Conservation (phyloP, 2,113 vertebrate genomes). For the Daubentonia madagascariensis region DNA sequence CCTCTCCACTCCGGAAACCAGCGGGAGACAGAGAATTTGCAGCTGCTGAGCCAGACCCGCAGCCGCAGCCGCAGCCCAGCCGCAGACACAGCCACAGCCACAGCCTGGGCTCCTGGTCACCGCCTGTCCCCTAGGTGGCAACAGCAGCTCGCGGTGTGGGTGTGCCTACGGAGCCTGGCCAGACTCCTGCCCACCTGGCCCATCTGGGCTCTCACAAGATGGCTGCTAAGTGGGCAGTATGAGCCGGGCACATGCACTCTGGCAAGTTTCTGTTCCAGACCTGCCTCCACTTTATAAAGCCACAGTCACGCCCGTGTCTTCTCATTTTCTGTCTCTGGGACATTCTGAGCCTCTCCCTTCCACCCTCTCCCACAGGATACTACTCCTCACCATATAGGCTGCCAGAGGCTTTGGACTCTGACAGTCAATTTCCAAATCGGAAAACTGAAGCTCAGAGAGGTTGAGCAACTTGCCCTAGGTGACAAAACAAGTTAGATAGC, state of each 20-base stretch:
- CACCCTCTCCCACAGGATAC: background rate
- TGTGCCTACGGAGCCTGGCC: background rate
- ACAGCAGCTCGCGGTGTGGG: constrained; percentile 19
- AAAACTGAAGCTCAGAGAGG: background rate
- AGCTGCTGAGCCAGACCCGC: background rate
- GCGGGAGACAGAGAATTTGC: constrained; percentile 55
- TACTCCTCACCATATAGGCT: background rate
- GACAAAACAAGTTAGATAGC: background rate
- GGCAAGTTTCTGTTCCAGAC: background rate
- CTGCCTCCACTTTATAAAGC: background rate
- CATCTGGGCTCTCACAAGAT: background rate
- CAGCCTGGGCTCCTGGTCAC: background rate
- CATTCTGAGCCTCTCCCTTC: background rate
- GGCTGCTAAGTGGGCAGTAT: background rate
- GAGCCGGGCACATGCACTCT: background rate
- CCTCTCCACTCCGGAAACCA: constrained; percentile 65
- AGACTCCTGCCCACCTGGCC: background rate
- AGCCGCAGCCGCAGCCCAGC: background rate
- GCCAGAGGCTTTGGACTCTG: background rate
- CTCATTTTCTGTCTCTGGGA: background rate
- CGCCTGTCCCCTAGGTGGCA: constrained; percentile 59
- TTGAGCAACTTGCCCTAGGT: background rate
- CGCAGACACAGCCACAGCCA: background rate
- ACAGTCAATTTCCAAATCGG: constrained; percentile 26
- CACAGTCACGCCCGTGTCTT: background rate